phyloP scores from a whole-genome alignment of 37 sponge, comb jelly and placozoan genomes.

The Cliona cf. orientalis region DNA sequence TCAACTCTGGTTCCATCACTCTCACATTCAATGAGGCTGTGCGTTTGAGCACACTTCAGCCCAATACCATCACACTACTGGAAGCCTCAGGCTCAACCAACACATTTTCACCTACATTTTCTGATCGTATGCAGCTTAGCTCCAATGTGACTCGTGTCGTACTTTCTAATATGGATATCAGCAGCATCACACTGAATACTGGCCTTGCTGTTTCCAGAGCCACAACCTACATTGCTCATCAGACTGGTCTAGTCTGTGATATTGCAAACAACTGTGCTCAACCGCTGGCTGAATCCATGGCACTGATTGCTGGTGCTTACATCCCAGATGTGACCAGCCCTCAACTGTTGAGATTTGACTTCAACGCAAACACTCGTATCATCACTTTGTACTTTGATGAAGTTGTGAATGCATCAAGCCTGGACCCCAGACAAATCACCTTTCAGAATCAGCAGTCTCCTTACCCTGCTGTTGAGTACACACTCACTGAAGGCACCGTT shows the following conservation, averaged over 20 bases:
- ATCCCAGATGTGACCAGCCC: conserved; percentile 75
- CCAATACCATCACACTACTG: conserved; percentile 39
- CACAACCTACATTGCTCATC: conserved; percentile 59
- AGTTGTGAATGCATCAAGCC: conserved; percentile 65
- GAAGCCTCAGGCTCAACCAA: conserved; percentile 13
- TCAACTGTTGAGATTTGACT: conserved; percentile 53
- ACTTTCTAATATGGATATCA: conserved; percentile 19
- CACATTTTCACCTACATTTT: not conserved
- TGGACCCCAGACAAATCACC: conserved; percentile 64
- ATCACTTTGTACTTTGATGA: conserved; percentile 77
- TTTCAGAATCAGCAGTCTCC: conserved; percentile 55
- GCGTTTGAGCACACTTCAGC: conserved; percentile 26
- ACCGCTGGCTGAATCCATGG: conserved; percentile 9
- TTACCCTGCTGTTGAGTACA: conserved; percentile 47
- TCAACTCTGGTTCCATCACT: conserved; percentile 57
- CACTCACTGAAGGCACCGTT: conserved; percentile 34
- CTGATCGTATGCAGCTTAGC: not conserved
- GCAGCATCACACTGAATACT: conserved; percentile 57
- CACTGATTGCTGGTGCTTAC: conserved; percentile 38
- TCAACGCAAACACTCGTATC: conserved; percentile 57
- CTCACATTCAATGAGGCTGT: conserved; percentile 82
- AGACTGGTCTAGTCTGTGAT: conserved; percentile 51
- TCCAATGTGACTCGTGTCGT: conserved; percentile 22
- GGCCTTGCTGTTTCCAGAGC: conserved; percentile 38
- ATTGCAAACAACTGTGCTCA: conserved; percentile 74